Evolutionary conservation across 37 sponge, comb jelly and placozoan genomes (phyloP).

Genomic region (Agelas oroides): DNA sequence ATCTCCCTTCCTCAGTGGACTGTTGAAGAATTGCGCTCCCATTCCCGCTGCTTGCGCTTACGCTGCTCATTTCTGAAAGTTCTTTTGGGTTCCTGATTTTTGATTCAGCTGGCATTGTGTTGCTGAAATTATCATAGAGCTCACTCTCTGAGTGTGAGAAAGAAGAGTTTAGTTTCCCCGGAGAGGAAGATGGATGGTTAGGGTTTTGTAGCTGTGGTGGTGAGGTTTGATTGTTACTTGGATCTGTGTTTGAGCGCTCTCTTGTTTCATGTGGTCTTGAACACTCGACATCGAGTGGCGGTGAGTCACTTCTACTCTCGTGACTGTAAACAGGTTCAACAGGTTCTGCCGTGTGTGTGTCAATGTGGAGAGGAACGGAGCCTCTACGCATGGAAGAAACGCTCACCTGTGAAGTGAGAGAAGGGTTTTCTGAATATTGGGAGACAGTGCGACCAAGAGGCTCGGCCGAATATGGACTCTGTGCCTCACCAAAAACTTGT

Average conservation of each 20-base stretch:
- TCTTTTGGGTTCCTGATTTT: conserved; percentile 12
- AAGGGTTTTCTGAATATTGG: conserved; percentile 27
- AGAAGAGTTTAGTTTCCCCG: background rate
- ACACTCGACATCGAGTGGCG: no score
- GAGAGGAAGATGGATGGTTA: no score
- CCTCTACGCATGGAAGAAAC: no score
- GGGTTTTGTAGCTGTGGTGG: no score
- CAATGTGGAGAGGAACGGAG: no score
- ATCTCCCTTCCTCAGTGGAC: no score
- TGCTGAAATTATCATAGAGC: conserved; percentile 38
- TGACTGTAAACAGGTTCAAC: no score
- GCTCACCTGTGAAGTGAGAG: background rate
- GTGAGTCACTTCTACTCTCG: no score
- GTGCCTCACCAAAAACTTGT: conserved; percentile 45
- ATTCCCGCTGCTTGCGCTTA: conserved; percentile 5
- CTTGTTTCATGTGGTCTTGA: background rate
- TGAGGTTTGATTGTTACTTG: background rate
- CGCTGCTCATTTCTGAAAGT: conserved; percentile 46
- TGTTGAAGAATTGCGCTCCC: no score
- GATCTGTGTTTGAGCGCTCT: conserved; percentile 10
- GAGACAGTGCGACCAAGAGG: conserved; percentile 27
- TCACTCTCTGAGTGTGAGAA: conserved; percentile 41
- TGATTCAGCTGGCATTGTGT: background rate
- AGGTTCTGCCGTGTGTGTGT: no score
- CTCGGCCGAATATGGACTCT: conserved; percentile 46